Base-by-base conservation (phyloP, 2,797 vertebrate genomes). In the Sphenopsis melanotis region DNA sequence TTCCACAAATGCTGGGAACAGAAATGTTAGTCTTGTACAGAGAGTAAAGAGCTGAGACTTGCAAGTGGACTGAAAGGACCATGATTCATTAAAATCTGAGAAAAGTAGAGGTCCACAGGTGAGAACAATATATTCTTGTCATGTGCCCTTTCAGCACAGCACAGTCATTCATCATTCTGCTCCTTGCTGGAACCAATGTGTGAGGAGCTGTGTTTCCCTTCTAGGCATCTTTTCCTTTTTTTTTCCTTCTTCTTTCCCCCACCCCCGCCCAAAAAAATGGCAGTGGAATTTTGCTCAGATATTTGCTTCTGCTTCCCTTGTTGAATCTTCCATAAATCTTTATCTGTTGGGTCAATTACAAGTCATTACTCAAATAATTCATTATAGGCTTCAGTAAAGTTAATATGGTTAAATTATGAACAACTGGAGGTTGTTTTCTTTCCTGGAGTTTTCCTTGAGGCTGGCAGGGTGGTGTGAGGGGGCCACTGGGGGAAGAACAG, bases 111-210 rank as follows among this genome's bases (percentile, higher is more conserved):
- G 75, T 29, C 63, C 36, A 30, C 79, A 88, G 91, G 83, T 92
- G 75, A 97, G 89, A 90, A 92, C 89, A 94, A 96, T 94, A 77
- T 81, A 93, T 89, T 95, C 90, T 75, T 96, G 87, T 83, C 77
- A 93, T 68, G 46, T 53, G 49, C 85, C 88, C 70, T 85, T 87
- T 94, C 86, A 70, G 94, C 89, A 83, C 94, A 93, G 83, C 47
- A 0, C 29, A 44, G 60, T 26, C 91, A 88, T 96, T 93, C 79
- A 95, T 97, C 96, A 95, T 66, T 42, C 68, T 65, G 81, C 82
- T 82, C 14, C 3, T 85, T 66, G 78, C 93, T 91, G 84, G 53
- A 95, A 70, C 95, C 83, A 29, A 9, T 52, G 85, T 83, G 92
- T 92, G 88, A 90, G 70, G 85, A 96, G 89, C 90, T 94, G 4